phyloP scores from a whole-genome alignment of 2,888 invertebrate genomes.

The Nemotelus pantherinus region DNA sequence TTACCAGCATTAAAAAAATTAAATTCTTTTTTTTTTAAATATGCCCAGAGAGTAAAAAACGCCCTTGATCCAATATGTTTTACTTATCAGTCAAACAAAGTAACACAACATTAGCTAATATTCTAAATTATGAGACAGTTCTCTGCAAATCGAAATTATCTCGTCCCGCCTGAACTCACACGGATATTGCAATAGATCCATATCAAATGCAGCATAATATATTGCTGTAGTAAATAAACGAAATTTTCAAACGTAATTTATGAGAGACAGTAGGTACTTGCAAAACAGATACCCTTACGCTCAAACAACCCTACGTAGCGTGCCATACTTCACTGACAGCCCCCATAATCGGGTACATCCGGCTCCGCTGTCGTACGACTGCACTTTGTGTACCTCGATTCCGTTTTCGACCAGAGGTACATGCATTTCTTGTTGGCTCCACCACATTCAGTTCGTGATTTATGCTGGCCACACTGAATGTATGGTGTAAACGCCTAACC shows the following conservation, averaged over 20 bases:
- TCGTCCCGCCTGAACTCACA: no score
- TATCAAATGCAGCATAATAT: no score
- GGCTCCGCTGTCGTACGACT: background rate
- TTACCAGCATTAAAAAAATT: no score
- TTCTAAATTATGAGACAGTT: no score
- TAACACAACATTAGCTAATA: no score
- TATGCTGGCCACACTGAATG: slow-evolving; percentile 42
- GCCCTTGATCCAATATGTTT: no score
- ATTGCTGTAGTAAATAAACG: slow-evolving; percentile 11
- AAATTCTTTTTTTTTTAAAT: no score
- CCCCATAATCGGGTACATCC: background rate
- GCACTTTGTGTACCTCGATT: slow-evolving; percentile 5
- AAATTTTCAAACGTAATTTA: slow-evolving; percentile 36
- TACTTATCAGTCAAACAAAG: no score
- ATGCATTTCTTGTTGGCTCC: slow-evolving; percentile 29
- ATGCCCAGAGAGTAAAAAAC: no score
- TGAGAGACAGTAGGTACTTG: background rate
- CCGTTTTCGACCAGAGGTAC: background rate
- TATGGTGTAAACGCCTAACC: slow-evolving; percentile 47
- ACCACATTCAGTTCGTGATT: slow-evolving; percentile 29
- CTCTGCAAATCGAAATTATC: no score
- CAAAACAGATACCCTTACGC: background rate
- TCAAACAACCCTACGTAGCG: background rate
- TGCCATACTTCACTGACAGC: slow-evolving; percentile 12
- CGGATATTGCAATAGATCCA: no score